Evolutionary conservation across 2,797 vertebrate species (phyloP).

Genomic region (Pseudochirops cupreus): DNA sequence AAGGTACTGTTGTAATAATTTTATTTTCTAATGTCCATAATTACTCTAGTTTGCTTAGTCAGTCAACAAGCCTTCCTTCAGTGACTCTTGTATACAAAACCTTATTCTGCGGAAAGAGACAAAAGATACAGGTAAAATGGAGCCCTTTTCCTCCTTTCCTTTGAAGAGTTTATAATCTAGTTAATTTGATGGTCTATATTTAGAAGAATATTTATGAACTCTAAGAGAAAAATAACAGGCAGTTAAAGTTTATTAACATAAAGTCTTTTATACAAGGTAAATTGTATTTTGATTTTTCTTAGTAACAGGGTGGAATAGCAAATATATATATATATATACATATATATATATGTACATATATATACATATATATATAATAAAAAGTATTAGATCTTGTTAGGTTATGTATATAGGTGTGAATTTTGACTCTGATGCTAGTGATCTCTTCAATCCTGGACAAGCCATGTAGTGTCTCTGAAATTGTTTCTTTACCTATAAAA

Average conservation of each 20-base stretch:
- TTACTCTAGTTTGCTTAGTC: neutral
- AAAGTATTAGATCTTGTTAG: no score
- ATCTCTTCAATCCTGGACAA: neutral
- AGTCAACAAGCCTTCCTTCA: neutral
- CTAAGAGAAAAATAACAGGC: neutral
- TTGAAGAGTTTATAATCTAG: neutral
- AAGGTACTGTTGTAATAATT: neutral
- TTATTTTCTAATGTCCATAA: neutral
- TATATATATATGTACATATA: no score
- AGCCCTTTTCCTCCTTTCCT: neutral
- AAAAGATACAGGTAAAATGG: neutral
- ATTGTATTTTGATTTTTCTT: neutral
- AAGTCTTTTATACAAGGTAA: neutral
- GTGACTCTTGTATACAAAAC: neutral
- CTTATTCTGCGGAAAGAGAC: neutral
- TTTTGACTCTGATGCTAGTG: neutral
- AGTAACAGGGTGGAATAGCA: neutral
- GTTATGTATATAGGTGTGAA: neutral
- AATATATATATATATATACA: no score
- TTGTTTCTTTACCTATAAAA: neutral
- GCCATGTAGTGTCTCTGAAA: neutral
- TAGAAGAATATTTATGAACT: neutral
- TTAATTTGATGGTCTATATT: neutral
- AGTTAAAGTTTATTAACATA: neutral
- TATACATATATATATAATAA: no score